Base-by-base conservation (phyloP, 2,797 vertebrate species). In the Alcedo quadribrachys region DNA sequence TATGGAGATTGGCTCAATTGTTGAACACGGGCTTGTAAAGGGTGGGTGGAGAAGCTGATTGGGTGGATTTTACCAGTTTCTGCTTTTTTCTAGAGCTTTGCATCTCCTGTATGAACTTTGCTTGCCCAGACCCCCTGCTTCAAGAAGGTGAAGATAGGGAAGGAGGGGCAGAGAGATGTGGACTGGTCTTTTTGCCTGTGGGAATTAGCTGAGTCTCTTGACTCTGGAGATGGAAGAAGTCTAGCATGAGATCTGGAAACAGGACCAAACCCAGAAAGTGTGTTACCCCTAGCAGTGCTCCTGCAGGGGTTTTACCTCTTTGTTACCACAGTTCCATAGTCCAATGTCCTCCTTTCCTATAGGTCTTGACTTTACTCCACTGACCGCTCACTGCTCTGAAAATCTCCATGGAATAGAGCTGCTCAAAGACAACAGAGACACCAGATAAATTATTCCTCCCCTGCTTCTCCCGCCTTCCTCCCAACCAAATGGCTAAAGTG, bases 361-460 rank as follows among this genome's bases (percentile, higher is more conserved):
- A 45, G 30, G 21, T 73, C 76, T 85, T 84, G 19, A 2, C 60
- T 90, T 48, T 65, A 65, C 51, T 24, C 33, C 27, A 19, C 61
- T 80, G 77, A 73, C 75, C 0, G 2, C 65, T 91, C 67, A 8
- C 55, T 65, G 86, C 57, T 88, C 53, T 25, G 54, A 93, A 95
- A 92, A 82, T 66, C 93, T 71, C 62, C 30, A 4, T 3, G 28
- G 82, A 91, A 94, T 19, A 93, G 58, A 96, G 93, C 95, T 45
- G 81, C 96, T 98, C 95, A 57, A 92, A 95, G 96, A 95, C 89
- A 93, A 30, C 93, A 93, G 97, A 96, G 94, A 94, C 97, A 97
- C 87, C 95, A 97, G 97, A 97, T 98, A 98, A 98, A 98, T 98
- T 95, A 98, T 97, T 95, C 33, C 60, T 76, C 22, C 24, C 11